phyloP scores from a whole-genome alignment of 2,113 vertebrate species.

The Ginglymostoma cirratum region DNA sequence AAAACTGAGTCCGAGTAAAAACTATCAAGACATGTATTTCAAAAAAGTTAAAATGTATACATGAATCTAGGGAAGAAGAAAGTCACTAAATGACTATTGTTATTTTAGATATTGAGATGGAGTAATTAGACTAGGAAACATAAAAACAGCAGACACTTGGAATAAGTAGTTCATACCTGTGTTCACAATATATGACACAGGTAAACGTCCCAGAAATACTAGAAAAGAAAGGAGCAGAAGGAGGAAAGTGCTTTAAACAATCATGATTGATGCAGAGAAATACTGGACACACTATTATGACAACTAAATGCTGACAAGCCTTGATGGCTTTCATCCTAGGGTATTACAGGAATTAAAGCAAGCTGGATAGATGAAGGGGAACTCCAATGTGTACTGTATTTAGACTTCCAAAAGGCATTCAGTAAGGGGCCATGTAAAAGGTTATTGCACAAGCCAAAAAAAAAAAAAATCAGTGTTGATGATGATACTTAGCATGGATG shows the following conservation, averaged over 20 bases:
- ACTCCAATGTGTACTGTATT: not conserved
- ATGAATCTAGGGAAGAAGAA: too few species aligned
- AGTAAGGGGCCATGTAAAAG: not conserved
- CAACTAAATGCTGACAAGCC: not conserved
- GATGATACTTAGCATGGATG: not conserved
- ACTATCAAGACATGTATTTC: too few species aligned
- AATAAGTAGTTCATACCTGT: too few species aligned
- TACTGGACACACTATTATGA: not conserved
- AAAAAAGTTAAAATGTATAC: too few species aligned
- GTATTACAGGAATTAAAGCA: not conserved
- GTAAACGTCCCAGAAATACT: too few species aligned
- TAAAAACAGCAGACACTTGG: too few species aligned
- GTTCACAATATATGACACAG: too few species aligned
- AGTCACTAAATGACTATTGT: too few species aligned
- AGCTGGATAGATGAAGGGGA: not conserved
- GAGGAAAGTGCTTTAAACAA: not conserved
- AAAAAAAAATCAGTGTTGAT: not conserved
- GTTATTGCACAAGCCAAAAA: not conserved
- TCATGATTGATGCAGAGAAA: not conserved
- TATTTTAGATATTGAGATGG: too few species aligned
- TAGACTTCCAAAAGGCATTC: not conserved
- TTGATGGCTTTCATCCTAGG: not conserved
- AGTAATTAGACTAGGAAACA: too few species aligned
- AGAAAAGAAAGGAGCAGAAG: not conserved
- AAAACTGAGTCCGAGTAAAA: too few species aligned